A percentile compares a stretch with the other conserved stretches of the same genome.
Evolutionary conservation across 2,888 invertebrate species (phyloP).

Genomic region (Lingula anatina): DNA sequence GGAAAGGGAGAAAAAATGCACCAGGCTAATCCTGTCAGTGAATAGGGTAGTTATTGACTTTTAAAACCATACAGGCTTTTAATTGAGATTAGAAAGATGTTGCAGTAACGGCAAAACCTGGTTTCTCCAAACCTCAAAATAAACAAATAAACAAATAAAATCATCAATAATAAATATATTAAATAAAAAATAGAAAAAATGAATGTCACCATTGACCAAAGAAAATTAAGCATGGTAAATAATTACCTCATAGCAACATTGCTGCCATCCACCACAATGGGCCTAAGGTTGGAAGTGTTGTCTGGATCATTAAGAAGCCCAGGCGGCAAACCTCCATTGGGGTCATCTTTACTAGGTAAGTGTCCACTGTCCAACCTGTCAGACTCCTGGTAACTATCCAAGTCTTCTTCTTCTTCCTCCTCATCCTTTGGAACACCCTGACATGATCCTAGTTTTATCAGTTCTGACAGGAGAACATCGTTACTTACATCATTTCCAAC

Average conservation of each 20-base stretch:
- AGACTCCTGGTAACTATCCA: not conserved
- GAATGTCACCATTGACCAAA: not conserved
- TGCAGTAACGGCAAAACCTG: no score
- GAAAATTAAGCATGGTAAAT: not conserved
- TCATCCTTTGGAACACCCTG: no score
- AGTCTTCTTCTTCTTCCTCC: not conserved
- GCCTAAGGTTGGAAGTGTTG: constrained; percentile 52
- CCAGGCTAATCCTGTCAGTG: no score
- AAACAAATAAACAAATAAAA: not conserved
- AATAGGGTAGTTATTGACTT: no score
- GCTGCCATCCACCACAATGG: constrained; percentile 76
- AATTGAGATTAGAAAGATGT: no score
- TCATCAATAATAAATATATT: not conserved
- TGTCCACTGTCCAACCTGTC: no score
- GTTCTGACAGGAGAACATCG: constrained; percentile 81
- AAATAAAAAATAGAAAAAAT: not conserved
- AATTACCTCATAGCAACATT: constrained; percentile 78
- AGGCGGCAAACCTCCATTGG: not conserved
- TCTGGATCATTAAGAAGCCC: constrained; percentile 3
- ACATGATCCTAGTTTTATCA: constrained; percentile 70
- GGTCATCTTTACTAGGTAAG: no score
- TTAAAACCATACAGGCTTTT: no score
- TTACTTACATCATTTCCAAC: constrained; percentile 80
- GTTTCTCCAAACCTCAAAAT: no score
- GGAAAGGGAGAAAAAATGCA: no score